Conservation (phyloP, 2,888 invertebrate species). For the Lasioglossum morio region DNA sequence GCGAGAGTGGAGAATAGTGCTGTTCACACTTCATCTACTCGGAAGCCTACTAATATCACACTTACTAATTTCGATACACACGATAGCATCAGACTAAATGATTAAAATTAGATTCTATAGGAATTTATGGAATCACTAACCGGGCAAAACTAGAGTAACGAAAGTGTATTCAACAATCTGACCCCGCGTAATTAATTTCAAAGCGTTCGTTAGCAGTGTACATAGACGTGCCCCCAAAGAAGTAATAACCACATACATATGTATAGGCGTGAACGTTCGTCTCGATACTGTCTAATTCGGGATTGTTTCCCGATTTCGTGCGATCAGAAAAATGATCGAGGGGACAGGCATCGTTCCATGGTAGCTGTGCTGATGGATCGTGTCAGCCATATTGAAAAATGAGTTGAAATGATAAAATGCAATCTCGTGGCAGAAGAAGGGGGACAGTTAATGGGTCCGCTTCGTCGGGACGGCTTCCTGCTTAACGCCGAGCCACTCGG, state of each 20-base stretch:
- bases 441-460: constrained; percentile 79
- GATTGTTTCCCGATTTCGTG: not conserved
- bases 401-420: constrained; percentile 83
- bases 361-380: constrained; percentile 19
- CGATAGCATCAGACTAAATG: not conserved
- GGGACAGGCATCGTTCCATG: constrained; percentile 1
- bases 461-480: constrained; percentile 87
- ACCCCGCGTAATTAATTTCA: not conserved
- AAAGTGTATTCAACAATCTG: not conserved
- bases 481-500: constrained; percentile 84
- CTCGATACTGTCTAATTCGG: not conserved
- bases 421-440: constrained; percentile 76
- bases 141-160: not conserved
- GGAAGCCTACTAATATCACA: not conserved
- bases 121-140: too few relatives aligned
- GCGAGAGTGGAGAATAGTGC: not conserved
- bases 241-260: too few relatives aligned
- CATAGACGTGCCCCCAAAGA: not conserved
- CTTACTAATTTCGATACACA: not conserved
- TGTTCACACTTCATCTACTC: not conserved
- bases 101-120: not conserved
- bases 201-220: not conserved
- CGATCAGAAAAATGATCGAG: not conserved
- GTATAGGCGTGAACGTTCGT: not conserved
- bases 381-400: constrained; percentile 81